Conservation (phyloP, 2,113 vertebrate species). For the Brachypodius melanocephalos region DNA sequence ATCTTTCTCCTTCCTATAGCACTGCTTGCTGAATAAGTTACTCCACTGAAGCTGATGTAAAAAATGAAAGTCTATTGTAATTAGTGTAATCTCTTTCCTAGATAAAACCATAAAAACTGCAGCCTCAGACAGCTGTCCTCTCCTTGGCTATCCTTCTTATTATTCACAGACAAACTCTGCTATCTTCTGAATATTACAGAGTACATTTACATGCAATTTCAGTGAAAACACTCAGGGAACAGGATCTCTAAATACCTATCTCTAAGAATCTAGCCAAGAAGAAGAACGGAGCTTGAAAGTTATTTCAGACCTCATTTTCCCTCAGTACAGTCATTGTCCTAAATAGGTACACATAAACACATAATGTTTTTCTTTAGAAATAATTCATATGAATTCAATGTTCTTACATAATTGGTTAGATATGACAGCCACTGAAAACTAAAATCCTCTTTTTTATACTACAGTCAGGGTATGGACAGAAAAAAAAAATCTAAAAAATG, state of each 20-base stretch:
- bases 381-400: neutral
- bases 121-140: slow-evolving; percentile 6
- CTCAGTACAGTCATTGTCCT: neutral
- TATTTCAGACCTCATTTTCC: slow-evolving; percentile 3
- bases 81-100: neutral
- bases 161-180: neutral
- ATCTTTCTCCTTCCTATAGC: neutral
- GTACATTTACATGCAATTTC: neutral
- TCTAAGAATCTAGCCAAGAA: neutral
- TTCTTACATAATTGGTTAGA: neutral
- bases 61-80: neutral
- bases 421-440: neutral
- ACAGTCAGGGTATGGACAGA: neutral
- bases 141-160: neutral
- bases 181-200: neutral
- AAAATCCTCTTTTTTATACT: neutral
- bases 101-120: neutral
- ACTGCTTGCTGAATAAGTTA: neutral
- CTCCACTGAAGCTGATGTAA: neutral
- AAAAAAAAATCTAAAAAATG: neutral
- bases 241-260: neutral
- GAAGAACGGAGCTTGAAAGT: neutral
- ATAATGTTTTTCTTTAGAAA: neutral
- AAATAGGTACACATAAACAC: neutral
- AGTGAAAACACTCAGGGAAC: neutral